Conservation (phyloP, 1,140 invertebrate species). For the Zaprionus camerounensis region DNA sequence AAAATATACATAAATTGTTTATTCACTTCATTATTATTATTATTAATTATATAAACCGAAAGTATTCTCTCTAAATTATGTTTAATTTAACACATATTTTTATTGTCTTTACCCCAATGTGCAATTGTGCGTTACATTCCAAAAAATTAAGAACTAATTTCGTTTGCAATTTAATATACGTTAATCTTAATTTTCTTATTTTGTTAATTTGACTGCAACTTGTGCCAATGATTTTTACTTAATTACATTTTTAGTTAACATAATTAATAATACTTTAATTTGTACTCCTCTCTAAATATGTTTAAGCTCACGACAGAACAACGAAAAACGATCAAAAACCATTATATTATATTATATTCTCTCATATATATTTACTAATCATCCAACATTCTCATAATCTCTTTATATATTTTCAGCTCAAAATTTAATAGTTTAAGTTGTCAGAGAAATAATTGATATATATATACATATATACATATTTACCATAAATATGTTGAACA, state of each 20-base stretch:
- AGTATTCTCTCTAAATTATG: constrained; percentile 57
- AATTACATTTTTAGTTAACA: constrained; percentile 63
- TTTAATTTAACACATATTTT: constrained; percentile 29
- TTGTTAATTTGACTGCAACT: constrained; percentile 83
- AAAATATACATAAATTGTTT: constrained; percentile 17
- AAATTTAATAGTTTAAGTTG: constrained; percentile 78
- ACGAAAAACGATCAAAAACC: constrained; percentile 38
- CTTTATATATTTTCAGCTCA: constrained; percentile 83
- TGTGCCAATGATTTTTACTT: constrained; percentile 83
- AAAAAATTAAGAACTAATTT: constrained; percentile 35
- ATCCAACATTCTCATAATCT: constrained; percentile 63
- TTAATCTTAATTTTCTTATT: constrained; percentile 48
- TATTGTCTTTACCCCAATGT: constrained; percentile 33
- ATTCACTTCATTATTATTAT: constrained; percentile 18
- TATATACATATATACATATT: neutral
- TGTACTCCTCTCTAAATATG: constrained; percentile 39
- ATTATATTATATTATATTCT: constrained; percentile 23
- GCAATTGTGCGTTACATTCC: constrained; percentile 42
- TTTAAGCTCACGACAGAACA: constrained; percentile 53
- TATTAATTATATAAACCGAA: constrained; percentile 50
- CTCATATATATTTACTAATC: constrained; percentile 59
- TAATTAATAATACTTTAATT: constrained; percentile 17
- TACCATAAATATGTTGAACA: constrained; percentile 8
- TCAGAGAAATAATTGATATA: constrained; percentile 4
- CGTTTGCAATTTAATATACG: constrained; percentile 19